Evolutionary conservation across 2,888 invertebrate genomes (phyloP).

Genomic region (Cactoblastis cactorum): DNA sequence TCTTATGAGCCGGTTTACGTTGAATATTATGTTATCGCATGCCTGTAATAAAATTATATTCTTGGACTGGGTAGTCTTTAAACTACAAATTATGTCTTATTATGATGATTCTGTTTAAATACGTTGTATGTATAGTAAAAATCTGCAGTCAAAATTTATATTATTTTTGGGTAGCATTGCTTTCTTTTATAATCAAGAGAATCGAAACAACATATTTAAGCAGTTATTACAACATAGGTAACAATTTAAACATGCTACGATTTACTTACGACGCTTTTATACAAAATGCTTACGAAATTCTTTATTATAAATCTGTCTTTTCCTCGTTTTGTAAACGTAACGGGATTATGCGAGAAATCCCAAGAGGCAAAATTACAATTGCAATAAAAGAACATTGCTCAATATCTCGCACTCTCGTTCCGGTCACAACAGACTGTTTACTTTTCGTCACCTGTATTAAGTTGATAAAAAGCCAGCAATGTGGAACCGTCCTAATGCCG

Average conservation of each 20-base stretch:
- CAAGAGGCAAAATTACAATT: neutral
- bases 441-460: conserved; percentile 38
- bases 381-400: neutral
- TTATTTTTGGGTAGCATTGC: too few relatives aligned
- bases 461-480: conserved; percentile 46
- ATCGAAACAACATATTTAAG: too few relatives aligned
- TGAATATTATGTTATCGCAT: conserved; percentile 65
- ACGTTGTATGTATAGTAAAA: neutral
- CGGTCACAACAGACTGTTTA: conserved; percentile 28
- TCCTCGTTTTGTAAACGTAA: neutral
- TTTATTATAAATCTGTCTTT: too few relatives aligned
- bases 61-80: conserved; percentile 14
- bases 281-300: too few relatives aligned
- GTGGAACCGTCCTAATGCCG: conserved; percentile 47
- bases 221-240: too few relatives aligned
- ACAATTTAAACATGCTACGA: too few relatives aligned
- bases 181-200: too few relatives aligned
- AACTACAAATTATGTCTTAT: conserved; percentile 14
- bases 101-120: neutral
- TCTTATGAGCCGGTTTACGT: conserved; percentile 70
- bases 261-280: too few relatives aligned
- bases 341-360: neutral
- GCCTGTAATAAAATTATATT: conserved; percentile 39
- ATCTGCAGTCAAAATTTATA: too few relatives aligned
- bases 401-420: conserved; percentile 8